These are phyloP conservation scores for Saiga tatarica DNA, from an alignment of 2,113 vertebrate species.

Conservation along the genomic window DNA sequence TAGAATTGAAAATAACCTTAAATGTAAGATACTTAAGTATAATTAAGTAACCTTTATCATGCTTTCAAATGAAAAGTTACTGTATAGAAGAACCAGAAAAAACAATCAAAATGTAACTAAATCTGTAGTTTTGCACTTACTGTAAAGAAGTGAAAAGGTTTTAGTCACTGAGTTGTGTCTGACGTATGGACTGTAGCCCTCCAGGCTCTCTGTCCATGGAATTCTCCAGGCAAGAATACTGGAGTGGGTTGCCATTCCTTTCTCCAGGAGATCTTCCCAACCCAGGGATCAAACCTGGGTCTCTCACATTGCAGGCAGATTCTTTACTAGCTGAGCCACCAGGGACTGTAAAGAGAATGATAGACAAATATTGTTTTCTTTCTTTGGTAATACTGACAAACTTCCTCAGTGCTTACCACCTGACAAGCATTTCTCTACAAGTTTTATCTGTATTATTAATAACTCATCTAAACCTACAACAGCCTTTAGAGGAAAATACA, in stretches of 20 bases:
- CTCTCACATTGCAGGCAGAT: not conserved
- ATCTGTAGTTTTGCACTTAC: not conserved
- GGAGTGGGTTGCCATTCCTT: not conserved
- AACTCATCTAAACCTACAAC: not conserved
- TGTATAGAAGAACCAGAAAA: not conserved
- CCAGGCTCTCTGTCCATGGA: not conserved
- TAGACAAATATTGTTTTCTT: not conserved
- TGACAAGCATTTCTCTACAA: not conserved
- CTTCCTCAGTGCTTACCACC: not conserved
- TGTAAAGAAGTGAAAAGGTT: not conserved
- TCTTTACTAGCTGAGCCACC: not conserved
- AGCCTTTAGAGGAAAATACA: not conserved
- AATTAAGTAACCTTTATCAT: not conserved
- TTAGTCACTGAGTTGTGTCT: not conserved
- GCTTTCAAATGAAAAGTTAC: not conserved
- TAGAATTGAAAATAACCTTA: not conserved
- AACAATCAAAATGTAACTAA: not conserved
- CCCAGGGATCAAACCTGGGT: not conserved
- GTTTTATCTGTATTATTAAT: not conserved
- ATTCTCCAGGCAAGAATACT: not conserved
- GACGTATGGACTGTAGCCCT: rapidly evolving
- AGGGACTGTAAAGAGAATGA: not conserved
- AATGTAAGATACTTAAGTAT: not conserved
- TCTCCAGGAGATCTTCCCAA: not conserved
- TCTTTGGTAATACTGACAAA: not conserved